Base-by-base conservation (phyloP, 2,797 vertebrate species). In the Kryptopterus vitreolus region DNA sequence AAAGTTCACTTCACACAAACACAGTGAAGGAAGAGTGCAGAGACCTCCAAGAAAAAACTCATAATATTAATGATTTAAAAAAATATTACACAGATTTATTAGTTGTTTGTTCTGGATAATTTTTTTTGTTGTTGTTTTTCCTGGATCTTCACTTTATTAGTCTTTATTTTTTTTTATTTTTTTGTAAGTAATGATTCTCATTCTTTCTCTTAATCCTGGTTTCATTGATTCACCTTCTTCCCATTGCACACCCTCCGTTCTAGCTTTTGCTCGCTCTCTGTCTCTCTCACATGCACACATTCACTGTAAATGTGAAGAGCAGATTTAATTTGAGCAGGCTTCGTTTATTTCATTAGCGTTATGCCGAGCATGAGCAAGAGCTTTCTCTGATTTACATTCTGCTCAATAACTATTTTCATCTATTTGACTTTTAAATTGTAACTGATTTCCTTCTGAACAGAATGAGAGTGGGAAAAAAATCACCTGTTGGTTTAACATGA, bases 401-500 rank as follows among this genome's bases (percentile, higher is more conserved):
- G 65, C 38, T 72, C 73, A 29, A 50, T 74, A 66, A 48, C 48
- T 59, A 82, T 88, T 86, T 85, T 79, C 58, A 11, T 73, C 57
- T 80, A 79, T 83, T 88, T 81, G 70, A 80, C 80, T 85, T 82
- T 81, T 68, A 83, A 81, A 86, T 86, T 85, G 66, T 81, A 85
- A 72, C 80, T 85, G 74, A 85, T 81, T 86, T 83, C 65, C 59
- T 59, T 31, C 43, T 61, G 72, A 35, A 71, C 65, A 72, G 65
- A 48, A 15, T 15, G 38, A 46, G 38, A 46, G 65, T 2, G 38
- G 38, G 0, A 43, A n/a, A 46, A 63, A 24, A 68, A 46, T 46
- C 81, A 79, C 76, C 71, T 71, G 81, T 87, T 88, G 73, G 85
- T 87, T 87, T 87, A 85, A 84, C 83, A 86, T 88, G 87, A 89